Conservation (phyloP, 2,888 invertebrate genomes). For the Cynaeus angustus region DNA sequence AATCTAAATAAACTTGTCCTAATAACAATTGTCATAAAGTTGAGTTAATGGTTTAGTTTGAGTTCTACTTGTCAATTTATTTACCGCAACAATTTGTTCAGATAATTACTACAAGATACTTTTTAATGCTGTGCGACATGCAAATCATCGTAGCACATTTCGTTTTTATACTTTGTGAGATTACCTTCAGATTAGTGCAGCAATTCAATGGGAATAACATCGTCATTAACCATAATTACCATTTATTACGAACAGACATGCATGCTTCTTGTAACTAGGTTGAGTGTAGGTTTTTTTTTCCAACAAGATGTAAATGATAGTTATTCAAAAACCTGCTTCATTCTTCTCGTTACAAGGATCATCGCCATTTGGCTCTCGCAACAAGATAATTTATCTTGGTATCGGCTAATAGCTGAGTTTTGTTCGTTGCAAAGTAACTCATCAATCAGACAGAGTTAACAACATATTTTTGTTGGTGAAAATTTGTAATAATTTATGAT, state of each 20-base stretch:
- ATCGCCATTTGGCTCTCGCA: slow-evolving; percentile 18
- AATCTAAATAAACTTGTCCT: too few relatives aligned
- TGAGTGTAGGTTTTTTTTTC: slow-evolving; percentile 3
- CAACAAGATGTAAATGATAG: slow-evolving; percentile 13
- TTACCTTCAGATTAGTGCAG: not conserved
- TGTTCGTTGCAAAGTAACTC: slow-evolving; percentile 13
- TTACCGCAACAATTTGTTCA: too few relatives aligned
- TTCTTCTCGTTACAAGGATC: slow-evolving; percentile 18
- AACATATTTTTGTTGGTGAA: not conserved
- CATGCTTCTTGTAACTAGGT: not conserved
- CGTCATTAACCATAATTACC: not conserved
- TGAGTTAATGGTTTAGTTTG: too few relatives aligned
- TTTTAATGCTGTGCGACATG: not conserved
- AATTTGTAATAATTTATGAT: too few relatives aligned
- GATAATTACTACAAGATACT: not conserved
- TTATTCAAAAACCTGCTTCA: not conserved
- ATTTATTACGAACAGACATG: slow-evolving; percentile 2
- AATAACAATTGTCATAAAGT: too few relatives aligned
- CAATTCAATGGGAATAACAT: not conserved
- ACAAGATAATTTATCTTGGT: slow-evolving; percentile 32
- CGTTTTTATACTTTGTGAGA: not conserved
- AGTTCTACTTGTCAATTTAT: too few relatives aligned
- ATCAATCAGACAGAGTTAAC: slow-evolving; percentile 14
- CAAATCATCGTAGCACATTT: not conserved
- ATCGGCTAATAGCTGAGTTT: slow-evolving; percentile 14